Evolutionary conservation across 2,113 vertebrate genomes (phyloP), one percentile per base, ranked within the genome.

Genomic region (Muntiacus muntjak): DNA sequence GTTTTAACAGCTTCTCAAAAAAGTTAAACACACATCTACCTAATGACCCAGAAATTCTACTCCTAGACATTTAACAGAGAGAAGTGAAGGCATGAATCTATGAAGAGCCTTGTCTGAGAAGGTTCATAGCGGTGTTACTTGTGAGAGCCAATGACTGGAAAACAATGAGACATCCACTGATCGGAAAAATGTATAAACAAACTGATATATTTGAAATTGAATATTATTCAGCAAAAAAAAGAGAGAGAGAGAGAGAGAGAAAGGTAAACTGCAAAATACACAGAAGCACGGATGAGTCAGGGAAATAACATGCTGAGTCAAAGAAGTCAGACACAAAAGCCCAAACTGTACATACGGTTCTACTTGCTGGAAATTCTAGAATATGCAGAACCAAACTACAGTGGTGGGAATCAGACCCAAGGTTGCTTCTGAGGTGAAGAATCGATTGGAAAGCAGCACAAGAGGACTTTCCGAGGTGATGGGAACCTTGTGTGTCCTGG

Each of bases 381-480:
- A 83, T 82, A 79, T 62, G 45, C 58, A 86, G 78, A 95, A 62
- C 30, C 55, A 89, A 62, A 43, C 58, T 92, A 92, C 16, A 33
- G 85, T 79, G 94, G 86, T 55, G 91, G 88, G 95, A 95, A 89
- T 97, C 88, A 94, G 76, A 94, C 85, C 64, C 45, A 88, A 0
- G 88, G 85, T 94, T 97, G 78, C 36, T 28, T 78, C 81, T 79
- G 93, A 50, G 88, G 84, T 88, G 52, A 82, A 78, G 67, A 81
- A 43, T 13, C 67, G 47, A 88, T 71, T 83, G 85, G 87, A 92
- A 87, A 91, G 57, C 13, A 23, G 50, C 40, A 86, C 36, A 23
- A 91, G 58, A 36, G 71, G 85, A 82, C 55, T 33, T 86, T 94
- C 14, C 87, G 92, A 91, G 90, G 94, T 28, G 36, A 86, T 91